Conservation (phyloP, 2,797 vertebrate species). For the Parotocinclus haroldoi region DNA sequence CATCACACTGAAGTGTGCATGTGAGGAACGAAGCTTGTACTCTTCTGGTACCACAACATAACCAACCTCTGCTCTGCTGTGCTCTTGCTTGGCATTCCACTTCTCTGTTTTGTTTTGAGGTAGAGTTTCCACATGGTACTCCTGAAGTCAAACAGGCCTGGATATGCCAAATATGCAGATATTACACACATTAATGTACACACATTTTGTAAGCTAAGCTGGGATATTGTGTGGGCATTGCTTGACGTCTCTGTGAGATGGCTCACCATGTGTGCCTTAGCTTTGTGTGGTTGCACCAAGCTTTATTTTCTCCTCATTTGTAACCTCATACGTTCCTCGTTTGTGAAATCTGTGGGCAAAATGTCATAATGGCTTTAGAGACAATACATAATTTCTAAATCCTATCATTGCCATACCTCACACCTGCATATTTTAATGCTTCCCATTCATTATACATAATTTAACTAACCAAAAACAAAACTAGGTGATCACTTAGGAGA, state of each 20-base stretch:
- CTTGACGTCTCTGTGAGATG: conserved; percentile 7
- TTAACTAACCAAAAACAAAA: no score
- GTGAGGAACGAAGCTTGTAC: neutral
- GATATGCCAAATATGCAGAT: conserved; percentile 27
- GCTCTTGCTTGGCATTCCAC: conserved; percentile 53
- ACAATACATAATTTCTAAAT: no score
- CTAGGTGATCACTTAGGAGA: no score
- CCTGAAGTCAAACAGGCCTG: conserved; percentile 48
- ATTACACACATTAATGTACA: neutral
- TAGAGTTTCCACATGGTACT: conserved; percentile 72
- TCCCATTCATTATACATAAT: no score
- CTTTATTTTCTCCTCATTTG: conserved; percentile 96
- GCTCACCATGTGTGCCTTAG: conserved; percentile 76
- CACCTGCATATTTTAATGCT: no score
- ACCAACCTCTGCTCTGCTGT: conserved; percentile 21
- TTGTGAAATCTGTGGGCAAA: conserved; percentile 84
- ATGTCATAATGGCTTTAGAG: neutral
- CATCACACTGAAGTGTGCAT: conserved; percentile 2
- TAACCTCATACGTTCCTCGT: conserved; percentile 90
- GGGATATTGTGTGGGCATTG: conserved; percentile 20
- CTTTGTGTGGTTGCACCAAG: conserved; percentile 84
- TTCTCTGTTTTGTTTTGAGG: conserved; percentile 71
- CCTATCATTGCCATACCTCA: no score
- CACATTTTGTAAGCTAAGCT: conserved; percentile 1
- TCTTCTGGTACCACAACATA: neutral